Conservation (phyloP, 30 jellyfish, hydroid and myxozoan species). For the Hydractinia symbiolongicarpus region DNA sequence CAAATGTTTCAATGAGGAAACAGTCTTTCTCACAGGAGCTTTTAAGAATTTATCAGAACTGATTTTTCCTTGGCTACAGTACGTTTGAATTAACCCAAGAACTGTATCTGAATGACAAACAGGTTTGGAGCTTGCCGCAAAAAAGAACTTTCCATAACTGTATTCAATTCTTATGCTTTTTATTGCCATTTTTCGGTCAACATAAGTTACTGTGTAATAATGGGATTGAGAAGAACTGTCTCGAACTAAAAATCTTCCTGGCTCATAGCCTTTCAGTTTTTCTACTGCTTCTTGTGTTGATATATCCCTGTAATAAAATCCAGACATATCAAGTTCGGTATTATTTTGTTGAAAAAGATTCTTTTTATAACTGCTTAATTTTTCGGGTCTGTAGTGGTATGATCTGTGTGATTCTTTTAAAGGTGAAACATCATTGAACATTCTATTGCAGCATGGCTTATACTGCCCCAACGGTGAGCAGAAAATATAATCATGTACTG, state of each 20-base stretch:
- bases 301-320: conserved; percentile 1
- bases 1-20: conserved; percentile 5
- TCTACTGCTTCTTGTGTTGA: background rate
- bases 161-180: conserved; percentile 6
- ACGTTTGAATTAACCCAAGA: conserved; percentile 1
- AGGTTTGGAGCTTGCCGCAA: background rate
- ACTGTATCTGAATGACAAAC: background rate
- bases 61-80: background rate
- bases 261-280: conserved; percentile 1
- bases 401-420: background rate
- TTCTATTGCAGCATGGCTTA: too few species aligned
- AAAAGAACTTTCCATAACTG: conserved; percentile 5
- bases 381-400: conserved; percentile 16
- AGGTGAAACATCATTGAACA: too few species aligned
- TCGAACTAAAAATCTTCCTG: conserved; percentile 17
- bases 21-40: background rate
- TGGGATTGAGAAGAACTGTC: conserved; percentile 11
- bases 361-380: conserved; percentile 24
- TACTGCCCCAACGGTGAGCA: too few species aligned
- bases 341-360: background rate
- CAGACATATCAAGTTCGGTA: background rate
- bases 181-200: background rate
- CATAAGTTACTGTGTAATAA: conserved; percentile 2
- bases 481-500: too few species aligned
- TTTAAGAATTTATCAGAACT: conserved; percentile 10